These are phyloP conservation scores for Gambusia affinis DNA, from an alignment of 2,113 vertebrate species.

Conservation along the genomic window DNA sequence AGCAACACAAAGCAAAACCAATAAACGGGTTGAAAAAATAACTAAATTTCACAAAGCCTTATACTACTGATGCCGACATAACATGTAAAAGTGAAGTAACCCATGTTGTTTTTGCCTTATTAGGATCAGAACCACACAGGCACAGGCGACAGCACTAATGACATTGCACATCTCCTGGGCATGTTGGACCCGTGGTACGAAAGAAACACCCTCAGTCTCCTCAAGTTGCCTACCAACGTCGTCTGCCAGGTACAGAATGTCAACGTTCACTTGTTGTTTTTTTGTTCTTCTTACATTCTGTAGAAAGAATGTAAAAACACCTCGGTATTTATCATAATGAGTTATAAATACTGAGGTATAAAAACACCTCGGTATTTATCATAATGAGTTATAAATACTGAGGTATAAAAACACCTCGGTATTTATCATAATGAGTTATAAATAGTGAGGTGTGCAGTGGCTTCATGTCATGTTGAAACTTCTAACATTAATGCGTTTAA, in stretches of 20 bases:
- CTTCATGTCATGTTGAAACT: not conserved
- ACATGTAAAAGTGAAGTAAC: not conserved
- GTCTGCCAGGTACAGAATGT: constrained; percentile 87
- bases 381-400: not conserved
- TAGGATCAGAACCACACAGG: constrained; percentile 64
- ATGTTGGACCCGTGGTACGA: constrained; percentile 98
- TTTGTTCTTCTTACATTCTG: too few species aligned
- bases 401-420: too few species aligned
- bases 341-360: too few species aligned
- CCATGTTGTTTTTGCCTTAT: not conserved
- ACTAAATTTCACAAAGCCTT: too few species aligned
- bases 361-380: too few species aligned
- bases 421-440: too few species aligned
- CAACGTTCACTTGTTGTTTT: not conserved
- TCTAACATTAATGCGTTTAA: too few species aligned
- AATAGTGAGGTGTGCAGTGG: not conserved
- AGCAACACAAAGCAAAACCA: too few species aligned
- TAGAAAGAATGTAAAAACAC: too few species aligned
- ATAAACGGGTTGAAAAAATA: too few species aligned
- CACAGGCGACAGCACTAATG: constrained; percentile 87
- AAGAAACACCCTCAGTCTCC: constrained; percentile 90
- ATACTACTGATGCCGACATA: too few species aligned
- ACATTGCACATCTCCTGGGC: constrained; percentile 93
- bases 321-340: too few species aligned
- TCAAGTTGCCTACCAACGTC: constrained; percentile 86